A percentile compares a stretch with the other conserved stretches of the same genome.
Conservation (phyloP, 2,888 invertebrate species). For the Macrosiphum euphorbiae region DNA sequence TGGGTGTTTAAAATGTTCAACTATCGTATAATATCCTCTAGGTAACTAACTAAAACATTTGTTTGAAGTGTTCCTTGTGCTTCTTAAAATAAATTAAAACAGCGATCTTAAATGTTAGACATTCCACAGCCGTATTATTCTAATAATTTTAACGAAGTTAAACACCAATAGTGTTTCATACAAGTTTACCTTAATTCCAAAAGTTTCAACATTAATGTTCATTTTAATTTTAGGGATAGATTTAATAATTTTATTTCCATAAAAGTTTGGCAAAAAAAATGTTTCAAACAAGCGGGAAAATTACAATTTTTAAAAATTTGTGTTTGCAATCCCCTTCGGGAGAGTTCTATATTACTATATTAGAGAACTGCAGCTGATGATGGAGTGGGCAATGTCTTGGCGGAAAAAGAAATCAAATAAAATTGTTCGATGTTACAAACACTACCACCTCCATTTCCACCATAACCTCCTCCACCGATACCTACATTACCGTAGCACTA, state of each 20-base stretch:
- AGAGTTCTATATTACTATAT: background rate
- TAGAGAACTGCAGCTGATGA: too few relatives aligned
- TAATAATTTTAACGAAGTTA: background rate
- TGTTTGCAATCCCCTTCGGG: background rate
- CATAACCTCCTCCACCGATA: background rate
- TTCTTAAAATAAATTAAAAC: background rate
- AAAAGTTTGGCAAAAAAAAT: background rate
- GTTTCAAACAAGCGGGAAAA: background rate
- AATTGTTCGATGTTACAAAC: slow-evolving; percentile 36
- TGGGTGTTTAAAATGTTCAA: background rate
- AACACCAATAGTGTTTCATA: background rate
- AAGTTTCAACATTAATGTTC: background rate
- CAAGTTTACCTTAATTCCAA: background rate
- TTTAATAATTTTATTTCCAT: background rate
- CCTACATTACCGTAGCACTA: background rate
- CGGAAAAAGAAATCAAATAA: slow-evolving; percentile 52
- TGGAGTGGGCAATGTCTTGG: background rate
- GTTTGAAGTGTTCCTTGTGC: background rate
- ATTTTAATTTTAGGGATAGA: background rate
- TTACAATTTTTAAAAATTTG: background rate
- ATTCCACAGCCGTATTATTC: background rate
- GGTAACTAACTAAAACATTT: background rate
- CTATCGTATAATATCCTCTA: background rate
- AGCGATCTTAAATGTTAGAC: background rate
- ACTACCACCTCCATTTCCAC: background rate